Percentiles rank a stretch among this genome's conserved stretches.
phyloP scores from a whole-genome alignment of 1,140 invertebrate genomes.

The Semibalanus balanoides region DNA sequence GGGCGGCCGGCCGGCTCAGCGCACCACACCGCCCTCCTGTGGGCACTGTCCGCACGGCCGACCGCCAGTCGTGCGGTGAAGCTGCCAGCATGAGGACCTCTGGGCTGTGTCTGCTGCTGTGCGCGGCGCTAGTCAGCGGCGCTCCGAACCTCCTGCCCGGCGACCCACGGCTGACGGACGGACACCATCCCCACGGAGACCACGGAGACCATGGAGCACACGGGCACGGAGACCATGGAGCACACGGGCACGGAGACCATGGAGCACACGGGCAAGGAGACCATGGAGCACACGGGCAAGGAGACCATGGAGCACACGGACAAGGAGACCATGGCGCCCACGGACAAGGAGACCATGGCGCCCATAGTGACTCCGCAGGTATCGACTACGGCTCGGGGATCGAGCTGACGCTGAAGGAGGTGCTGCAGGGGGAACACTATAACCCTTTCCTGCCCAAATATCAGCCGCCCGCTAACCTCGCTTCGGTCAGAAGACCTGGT shows the following conservation, averaged over 20 bases:
- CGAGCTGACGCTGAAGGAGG: background rate
- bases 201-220: too few species aligned
- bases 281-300: too few species aligned
- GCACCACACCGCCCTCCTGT: too few species aligned
- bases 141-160: background rate
- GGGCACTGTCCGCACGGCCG: too few species aligned
- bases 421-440: background rate
- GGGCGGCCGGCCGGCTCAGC: too few species aligned
- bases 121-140: background rate
- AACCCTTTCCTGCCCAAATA: background rate
- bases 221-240: background rate
- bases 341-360: background rate
- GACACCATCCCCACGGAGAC: background rate
- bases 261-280: too few species aligned
- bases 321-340: background rate
- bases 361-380: too few species aligned
- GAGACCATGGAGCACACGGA: too few species aligned
- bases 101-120: background rate
- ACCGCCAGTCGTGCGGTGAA: background rate
- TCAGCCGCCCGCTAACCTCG: background rate
- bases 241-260: background rate
- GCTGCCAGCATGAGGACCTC: background rate
- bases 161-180: background rate
- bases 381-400: background rate
- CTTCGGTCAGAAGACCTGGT: background rate